Evolutionary conservation across 1,140 invertebrate genomes (phyloP).

Genomic region (Aphaenogaster ashmeadi): DNA sequence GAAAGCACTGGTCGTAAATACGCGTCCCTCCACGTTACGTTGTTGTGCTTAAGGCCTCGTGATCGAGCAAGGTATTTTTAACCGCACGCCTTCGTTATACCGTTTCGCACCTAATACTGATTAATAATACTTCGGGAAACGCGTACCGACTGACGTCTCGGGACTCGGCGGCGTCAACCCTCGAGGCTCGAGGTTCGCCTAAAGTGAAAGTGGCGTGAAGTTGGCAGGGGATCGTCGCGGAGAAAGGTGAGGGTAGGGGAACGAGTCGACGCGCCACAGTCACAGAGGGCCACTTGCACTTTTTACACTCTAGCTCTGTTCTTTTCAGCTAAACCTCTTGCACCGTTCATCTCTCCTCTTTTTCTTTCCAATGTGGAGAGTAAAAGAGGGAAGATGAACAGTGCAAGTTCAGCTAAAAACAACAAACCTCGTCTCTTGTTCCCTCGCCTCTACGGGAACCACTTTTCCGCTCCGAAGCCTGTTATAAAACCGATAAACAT

Average conservation of each 20-base stretch:
- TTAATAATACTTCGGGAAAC: not conserved
- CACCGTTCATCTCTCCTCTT: too few species aligned
- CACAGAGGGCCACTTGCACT: not conserved
- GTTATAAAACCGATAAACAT: not conserved
- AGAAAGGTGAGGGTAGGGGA: not conserved
- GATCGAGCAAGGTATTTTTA: not conserved
- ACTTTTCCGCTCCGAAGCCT: not conserved
- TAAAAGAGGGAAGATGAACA: too few species aligned
- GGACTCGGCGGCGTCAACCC: not conserved
- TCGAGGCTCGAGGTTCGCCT: not conserved
- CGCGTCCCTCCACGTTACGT: not conserved
- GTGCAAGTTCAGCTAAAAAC: too few species aligned
- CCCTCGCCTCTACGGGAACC: too few species aligned
- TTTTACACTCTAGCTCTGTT: not conserved
- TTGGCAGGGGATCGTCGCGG: not conserved
- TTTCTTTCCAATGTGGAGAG: not conserved
- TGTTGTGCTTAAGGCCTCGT: not conserved
- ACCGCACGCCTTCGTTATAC: not conserved
- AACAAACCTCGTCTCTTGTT: too few species aligned
- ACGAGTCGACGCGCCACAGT: not conserved
- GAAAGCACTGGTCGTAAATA: not conserved
- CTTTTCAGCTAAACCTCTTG: too few species aligned
- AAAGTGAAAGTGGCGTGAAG: slow-evolving; percentile 10
- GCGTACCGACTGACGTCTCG: not conserved
- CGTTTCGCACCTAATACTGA: not conserved